Evolutionary conservation across 2,888 invertebrate genomes (phyloP), one percentile per base, ranked within the genome.

Genomic region (Barypeithes pellucidus): DNA sequence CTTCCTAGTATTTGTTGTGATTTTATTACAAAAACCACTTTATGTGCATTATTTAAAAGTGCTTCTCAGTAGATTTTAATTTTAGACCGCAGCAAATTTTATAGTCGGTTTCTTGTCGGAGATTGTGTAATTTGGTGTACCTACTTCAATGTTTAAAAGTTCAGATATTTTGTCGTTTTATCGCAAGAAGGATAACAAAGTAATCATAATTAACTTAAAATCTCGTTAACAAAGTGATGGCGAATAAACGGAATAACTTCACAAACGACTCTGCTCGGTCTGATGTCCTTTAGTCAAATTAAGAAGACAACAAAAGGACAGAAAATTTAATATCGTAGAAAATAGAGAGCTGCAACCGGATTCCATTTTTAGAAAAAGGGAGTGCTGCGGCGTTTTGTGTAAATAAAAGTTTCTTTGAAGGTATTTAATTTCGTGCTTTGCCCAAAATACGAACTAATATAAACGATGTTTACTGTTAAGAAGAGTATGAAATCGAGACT

Each of bases 181-280:
- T 52, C 22, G 20, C 12, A 24, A 52, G n/a, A 24, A 12, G 52
- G 14, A 12, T n/a, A n/a, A 24, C 52, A 24, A 52, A 52, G 52
- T 52, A n/a, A 52, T 52, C 52, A n/a, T 52, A 52, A 52, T 52
- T 52, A 24, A 52, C 52, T 52, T 52, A 52, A 52, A 52, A 24
- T n/a, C 52, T 52, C 52, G 24, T 52, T 52, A 52, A 52, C 50
- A 24, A 24, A 39, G 24, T 52, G 52, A 14, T 52, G 52, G 24
- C 24, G 22, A 24, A 12, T 52, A 52, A 52, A 52, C 22, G 50
- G n/a, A 24, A 50, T 22, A 47, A 22, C 47, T 47, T 47, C 11
- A 52, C 52, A 24, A 52, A 24, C 24, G 22, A n/a, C 3, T 12
- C 24, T 52, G 24, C n/a, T 52, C 5, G 24, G 2, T 22, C 12